Base-by-base conservation (phyloP, 2,888 invertebrate species). In the Dasypogon diadema region DNA sequence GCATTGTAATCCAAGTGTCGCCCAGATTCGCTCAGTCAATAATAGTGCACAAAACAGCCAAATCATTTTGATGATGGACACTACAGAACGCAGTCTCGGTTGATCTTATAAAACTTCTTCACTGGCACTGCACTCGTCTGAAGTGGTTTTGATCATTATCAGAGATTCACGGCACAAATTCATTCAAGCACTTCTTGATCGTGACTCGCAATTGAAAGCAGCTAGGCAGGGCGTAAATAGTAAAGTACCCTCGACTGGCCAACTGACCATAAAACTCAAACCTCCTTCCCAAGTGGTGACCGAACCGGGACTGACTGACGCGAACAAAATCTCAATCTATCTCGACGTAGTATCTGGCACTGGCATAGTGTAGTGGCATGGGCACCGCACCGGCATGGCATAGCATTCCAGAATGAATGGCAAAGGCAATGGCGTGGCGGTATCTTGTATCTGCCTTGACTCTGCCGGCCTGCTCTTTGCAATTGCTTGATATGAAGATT, bases 1-100 rank as follows among this genome's bases (percentile, higher is more conserved):
- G 86, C 96, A 96, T 83, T 91, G 91, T 84, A 85, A 84, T 84
- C 85, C 85, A 79, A 82, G 30, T 22, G 16, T 54, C 12, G 42
- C n/a, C 14, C 58, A 26, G 18, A 48, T 48, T 42, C n/a, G 42
- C 2, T 14, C 22, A 1, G 48, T 8, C 22, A 21, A 46, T 10
- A 65, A 48, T 14, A 65, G 14, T 42, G 16, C 37, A n/a, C 16
- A 37, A 12, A 60, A 12, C 12, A 48, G 16, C 48, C 65, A 65
- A 14, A 46, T 26, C 65, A 65, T 65, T 46, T 48, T 46, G 24
- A 2, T n/a, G 2, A 4, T 37, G 34, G n/a, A 58, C 21, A n/a
- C 58, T 30, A 14, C 58, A 30, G n/a, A 26, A 22, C 30, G 8
- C 30, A 42, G 42, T 42, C n/a, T 5, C 16, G 16, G 18, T 63